phyloP scores from a whole-genome alignment of 2,113 vertebrate species.

The Raja brachyura region DNA sequence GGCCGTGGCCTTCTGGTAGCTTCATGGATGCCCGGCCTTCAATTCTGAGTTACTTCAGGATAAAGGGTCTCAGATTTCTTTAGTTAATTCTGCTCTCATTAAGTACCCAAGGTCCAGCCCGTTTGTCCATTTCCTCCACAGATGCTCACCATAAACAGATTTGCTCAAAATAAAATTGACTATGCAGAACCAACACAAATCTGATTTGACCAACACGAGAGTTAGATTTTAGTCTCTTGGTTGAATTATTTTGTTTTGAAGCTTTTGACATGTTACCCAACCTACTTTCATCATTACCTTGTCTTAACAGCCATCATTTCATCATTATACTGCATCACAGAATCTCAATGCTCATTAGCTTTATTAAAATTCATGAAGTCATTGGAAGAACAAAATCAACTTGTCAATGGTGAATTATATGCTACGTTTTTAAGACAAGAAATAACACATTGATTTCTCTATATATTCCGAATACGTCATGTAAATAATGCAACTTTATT shows the following conservation, averaged over 20 bases:
- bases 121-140: too few species aligned
- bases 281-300: not conserved
- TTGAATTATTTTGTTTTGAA: not conserved
- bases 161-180: not conserved
- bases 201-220: not conserved
- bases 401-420: not conserved
- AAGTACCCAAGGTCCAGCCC: too few species aligned
- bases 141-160: not conserved
- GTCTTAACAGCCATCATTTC: not conserved
- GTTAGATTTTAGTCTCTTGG: not conserved
- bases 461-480: not conserved
- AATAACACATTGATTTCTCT: not conserved
- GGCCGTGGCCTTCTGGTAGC: too few species aligned
- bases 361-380: not conserved
- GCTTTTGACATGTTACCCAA: not conserved
- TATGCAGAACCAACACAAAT: not conserved
- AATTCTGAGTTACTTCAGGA: too few species aligned
- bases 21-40: too few species aligned
- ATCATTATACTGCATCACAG: not conserved
- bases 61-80: too few species aligned
- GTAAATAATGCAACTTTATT: not conserved
- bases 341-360: not conserved
- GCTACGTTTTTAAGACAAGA: not conserved
- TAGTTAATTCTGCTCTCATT: too few species aligned
- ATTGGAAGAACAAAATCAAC: not conserved